These are phyloP conservation scores for Melanaphis sacchari DNA, from an alignment of 1,140 invertebrate species.

Conservation along the genomic window DNA sequence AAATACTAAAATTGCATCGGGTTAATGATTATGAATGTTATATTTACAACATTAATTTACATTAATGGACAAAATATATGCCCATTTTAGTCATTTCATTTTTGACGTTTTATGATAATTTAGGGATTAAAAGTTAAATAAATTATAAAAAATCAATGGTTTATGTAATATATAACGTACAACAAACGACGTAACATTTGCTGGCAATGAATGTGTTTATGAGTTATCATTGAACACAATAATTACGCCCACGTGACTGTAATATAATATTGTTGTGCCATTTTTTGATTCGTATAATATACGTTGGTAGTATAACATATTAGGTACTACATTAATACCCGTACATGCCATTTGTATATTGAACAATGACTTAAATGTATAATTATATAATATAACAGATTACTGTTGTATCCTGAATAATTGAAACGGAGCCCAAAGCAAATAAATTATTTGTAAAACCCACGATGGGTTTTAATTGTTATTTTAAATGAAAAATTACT, in stretches of 20 bases:
- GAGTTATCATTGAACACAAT: background rate
- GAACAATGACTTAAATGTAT: slow-evolving; percentile 10
- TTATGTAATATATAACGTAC: background rate
- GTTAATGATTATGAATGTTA: background rate
- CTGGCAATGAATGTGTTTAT: background rate
- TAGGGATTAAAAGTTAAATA: background rate
- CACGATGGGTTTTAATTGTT: background rate
- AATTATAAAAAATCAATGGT: background rate
- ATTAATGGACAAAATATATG: background rate
- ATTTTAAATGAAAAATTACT: background rate
- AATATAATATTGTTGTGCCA: background rate
- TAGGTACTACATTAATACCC: background rate
- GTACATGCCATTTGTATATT: background rate
- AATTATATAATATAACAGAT: slow-evolving; percentile 18
- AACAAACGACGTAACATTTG: background rate
- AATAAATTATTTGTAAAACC: slow-evolving; percentile 13
- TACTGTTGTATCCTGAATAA: background rate
- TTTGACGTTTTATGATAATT: background rate
- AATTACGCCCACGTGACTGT: background rate
- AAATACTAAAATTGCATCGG: background rate
- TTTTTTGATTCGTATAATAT: background rate
- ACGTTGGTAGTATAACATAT: background rate
- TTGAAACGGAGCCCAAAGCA: slow-evolving; percentile 7
- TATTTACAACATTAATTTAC: background rate
- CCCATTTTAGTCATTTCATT: background rate